Evolutionary conservation across 2,113 vertebrate species (phyloP), one percentile per base, ranked within the genome.

Genomic region (Ceyx melanurus): DNA sequence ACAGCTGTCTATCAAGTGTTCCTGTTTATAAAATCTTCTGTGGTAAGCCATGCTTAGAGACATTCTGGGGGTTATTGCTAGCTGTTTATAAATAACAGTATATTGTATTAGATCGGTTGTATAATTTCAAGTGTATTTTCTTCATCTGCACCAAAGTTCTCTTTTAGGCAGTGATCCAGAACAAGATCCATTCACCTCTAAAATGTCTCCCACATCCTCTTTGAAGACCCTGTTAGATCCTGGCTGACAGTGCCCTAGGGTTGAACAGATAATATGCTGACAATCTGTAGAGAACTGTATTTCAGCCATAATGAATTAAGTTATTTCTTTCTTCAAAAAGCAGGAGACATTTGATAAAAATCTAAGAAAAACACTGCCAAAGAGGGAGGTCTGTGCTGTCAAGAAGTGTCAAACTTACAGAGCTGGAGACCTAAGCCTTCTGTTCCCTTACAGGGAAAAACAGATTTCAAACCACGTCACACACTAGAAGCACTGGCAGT

Each of bases 381-480:
- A 86, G 76, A 90, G 35, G 88, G 90, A 95, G 92, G 92, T 92
- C 88, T 94, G 92, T 95, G 81, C 92, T 96, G 86, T 92, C 83
- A 96, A 86, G 61, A 93, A 70, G 88, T 94, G 95, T 96, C 92
- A 96, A 95, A 84, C 9, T 90, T 89, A 92, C 80, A 92, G 80
- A 95, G 66, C 57, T 89, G 86, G 81, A 92, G 81, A 96, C 74
- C 89, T 89, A 96, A 96, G 90, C 78, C 95, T 96, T 95, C 92
- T 96, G 95, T 92, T 95, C 86, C 58, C 46, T 81, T 94, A 60
- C 50, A 90, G 83, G 5, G 10, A 92, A 90, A 95, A 95, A 79
- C 92, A 94, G 93, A 95, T 95, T 94, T 96, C 50, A 61, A 90
- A 88, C 42, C 77, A 89, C 74, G 56, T 96, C 95, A 95, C 62